Base-by-base conservation (phyloP, 2,113 vertebrate genomes). In the Turnix velox region DNA sequence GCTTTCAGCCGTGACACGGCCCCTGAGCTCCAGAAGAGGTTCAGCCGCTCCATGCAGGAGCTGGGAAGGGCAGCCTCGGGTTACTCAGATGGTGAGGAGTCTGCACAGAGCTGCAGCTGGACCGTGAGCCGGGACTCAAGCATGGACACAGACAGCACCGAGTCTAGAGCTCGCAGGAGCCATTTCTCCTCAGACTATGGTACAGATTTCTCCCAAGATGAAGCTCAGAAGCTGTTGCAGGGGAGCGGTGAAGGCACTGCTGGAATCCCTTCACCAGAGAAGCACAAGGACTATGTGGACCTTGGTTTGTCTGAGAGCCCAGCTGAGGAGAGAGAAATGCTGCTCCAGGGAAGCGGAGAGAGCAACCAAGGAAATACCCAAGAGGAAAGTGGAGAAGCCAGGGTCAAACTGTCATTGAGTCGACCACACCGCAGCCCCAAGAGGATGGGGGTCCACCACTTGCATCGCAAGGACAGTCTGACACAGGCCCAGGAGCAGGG, bases 391-490 rank as follows among this genome's bases (percentile, higher is more conserved):
- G 76, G 83, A 76, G 90, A 94, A 73, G 92, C 91, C 45, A 97
- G 88, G 51, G 96, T 95, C 79, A 97, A 97, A 82, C 97, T 95
- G 46, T 95, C 92, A 58, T 90, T 97, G 31, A 78, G 81, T 66
- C 98, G 99, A 7, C 98, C 98, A 0, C 98, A 98, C 92, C 99
- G 98, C 92, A 99, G 98, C 95, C 99, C 99, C 39, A 99, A 99
- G 95, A 98, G 99, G 83, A 99, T 99, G 99, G 99, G 99, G 0
- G 98, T 99, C 22, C 99, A 99, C 94, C 99, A 99, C 87, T 98
- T 99, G 39, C 98, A 99, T 96, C 98, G 99, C 67, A 99, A 99
- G 91, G 99, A 99, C 98, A 99, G 99, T 94, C 97, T 99, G 96
- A 99, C 98, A 1, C 98, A 98, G 63, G 99, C 99, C 51, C 99